Base-by-base conservation (phyloP, 2,888 invertebrate genomes). In the Phyllotreta striolata region DNA sequence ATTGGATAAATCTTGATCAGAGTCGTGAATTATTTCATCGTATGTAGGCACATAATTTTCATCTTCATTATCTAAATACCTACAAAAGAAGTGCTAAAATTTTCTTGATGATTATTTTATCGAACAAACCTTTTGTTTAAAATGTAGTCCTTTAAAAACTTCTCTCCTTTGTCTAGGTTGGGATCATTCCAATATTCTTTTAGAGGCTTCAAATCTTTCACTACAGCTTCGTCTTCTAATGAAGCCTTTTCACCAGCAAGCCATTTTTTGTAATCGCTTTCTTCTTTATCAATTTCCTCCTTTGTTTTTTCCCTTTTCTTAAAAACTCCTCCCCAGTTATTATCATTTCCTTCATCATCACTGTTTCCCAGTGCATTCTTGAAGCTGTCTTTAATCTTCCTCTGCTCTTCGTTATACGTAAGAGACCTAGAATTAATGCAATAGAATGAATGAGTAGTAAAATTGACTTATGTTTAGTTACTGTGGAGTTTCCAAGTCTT, bases 81-180 rank as follows among this genome's bases (percentile, higher is more conserved):
- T 84, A 62, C 40, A 73, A 54, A 4, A 40, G n/a, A 9, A 40
- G 6, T 40, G 6, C 6, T 14, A 3, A 2, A 34, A 35, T 6
- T 51, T 8, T 9, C 9, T 6, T 6, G 8, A 51, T 8, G 7
- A 10, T n/a, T 39, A 39, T 13, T 38, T 43, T 40, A 35, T 37
- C n/a, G 43, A 39, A 64, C 38, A 62, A 80, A 88, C 83, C 89
- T 89, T 80, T 95, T 92, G 77, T 96, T 93, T 40, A 98, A 83
- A 71, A 98, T 89, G 79, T 93, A 98, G 82, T 99, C 97, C 59
- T 93, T 86, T 1, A 99, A 84, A 81, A 96, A 99, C 60, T 91
- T 90, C 78, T 98, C 98, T 38, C 89, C 90, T 58, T 90, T 87
- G 72, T 91, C 91, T 14, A 98, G 83, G 68, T 90, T 88, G 10